Percentiles rank a stretch among this genome's conserved stretches.
Evolutionary conservation across 2,797 vertebrate genomes (phyloP).

Genomic region (Sphenodon punctatus): DNA sequence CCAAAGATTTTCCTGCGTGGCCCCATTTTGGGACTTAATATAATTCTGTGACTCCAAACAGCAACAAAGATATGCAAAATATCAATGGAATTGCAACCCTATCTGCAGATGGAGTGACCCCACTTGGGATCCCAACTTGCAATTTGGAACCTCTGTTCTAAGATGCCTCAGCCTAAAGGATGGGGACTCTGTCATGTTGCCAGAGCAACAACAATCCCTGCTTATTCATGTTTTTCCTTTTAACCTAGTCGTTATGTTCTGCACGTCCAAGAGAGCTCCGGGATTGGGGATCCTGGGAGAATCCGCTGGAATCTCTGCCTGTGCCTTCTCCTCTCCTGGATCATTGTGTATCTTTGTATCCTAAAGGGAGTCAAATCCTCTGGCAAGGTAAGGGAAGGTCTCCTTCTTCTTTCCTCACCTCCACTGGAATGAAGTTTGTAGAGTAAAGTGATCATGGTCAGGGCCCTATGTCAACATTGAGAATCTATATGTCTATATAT

Average conservation of each 20-base stretch:
- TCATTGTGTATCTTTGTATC: constrained; percentile 82
- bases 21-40: no score
- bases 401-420: not conserved
- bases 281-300: constrained; percentile 76
- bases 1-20: no score
- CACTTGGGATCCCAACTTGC: no score
- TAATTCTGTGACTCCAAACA: no score
- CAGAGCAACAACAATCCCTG: not conserved
- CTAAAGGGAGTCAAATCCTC: constrained; percentile 84
- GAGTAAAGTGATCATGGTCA: not conserved
- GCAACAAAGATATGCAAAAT: no score
- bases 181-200: not conserved
- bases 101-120: no score
- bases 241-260: constrained; percentile 78
- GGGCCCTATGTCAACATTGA: not conserved
- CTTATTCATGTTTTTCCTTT: not conserved
- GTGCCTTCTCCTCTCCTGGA: constrained; percentile 81
- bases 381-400: constrained; percentile 74
- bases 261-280: constrained; percentile 81
- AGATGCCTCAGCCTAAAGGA: not conserved
- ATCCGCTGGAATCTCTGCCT: constrained; percentile 83
- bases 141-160: no score
- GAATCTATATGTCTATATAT: not conserved
- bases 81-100: no score
- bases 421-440: not conserved